Percentiles rank a stretch among this genome's conserved stretches.
Evolutionary conservation across 2,797 vertebrate genomes (phyloP).

Genomic region (Phataginus tetradactyla): DNA sequence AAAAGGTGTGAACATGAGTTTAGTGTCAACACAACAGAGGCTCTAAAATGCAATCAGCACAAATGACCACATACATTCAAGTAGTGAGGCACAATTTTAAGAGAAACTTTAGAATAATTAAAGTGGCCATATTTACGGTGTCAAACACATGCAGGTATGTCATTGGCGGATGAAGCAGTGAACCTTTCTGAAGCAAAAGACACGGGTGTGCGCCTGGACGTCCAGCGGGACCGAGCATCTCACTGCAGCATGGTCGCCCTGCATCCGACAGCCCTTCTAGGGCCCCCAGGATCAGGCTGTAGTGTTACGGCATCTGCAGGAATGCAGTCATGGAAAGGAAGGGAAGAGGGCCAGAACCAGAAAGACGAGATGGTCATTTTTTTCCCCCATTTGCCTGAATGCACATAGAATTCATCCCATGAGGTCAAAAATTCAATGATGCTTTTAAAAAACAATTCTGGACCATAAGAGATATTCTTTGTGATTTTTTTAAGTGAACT

Average conservation of each 20-base stretch:
- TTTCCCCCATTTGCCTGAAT: neutral
- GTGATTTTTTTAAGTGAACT: neutral
- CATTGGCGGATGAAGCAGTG: neutral
- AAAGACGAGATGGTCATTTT: neutral
- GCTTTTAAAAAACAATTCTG: neutral
- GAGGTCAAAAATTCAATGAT: neutral
- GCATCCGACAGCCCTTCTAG: neutral
- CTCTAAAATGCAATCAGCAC: slow-evolving; percentile 15
- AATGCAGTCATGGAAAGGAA: neutral
- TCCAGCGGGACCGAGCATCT: fast-evolving
- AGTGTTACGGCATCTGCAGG: fast-evolving
- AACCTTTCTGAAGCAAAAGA: neutral
- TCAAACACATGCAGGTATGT: neutral
- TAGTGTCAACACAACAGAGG: slow-evolving; percentile 25
- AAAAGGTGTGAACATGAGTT: slow-evolving; percentile 11
- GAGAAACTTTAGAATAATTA: slow-evolving; percentile 32
- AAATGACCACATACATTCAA: slow-evolving; percentile 10
- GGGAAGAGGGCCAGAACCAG: neutral
- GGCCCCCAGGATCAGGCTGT: neutral
- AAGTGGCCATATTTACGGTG: neutral
- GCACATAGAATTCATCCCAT: neutral
- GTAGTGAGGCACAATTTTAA: neutral
- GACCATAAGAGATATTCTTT: neutral
- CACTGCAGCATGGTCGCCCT: fast-evolving
- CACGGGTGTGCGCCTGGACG: fast-evolving